phyloP scores from a whole-genome alignment of 2,888 invertebrate species.

The Agrochola lychnidis region DNA sequence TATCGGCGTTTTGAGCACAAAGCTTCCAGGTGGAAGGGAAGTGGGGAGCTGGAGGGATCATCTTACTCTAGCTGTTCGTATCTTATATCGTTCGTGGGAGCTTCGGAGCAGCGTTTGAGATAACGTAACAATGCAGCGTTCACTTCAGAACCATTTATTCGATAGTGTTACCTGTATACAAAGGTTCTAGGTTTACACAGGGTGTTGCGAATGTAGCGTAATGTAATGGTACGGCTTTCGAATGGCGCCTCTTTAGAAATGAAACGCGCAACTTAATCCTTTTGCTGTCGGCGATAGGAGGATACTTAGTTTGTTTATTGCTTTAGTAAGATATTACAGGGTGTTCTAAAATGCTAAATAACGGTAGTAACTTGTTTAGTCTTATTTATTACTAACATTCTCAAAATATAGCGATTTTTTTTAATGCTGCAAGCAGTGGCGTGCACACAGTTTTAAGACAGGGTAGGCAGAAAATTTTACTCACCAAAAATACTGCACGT shows the following conservation, averaged over 20 bases:
- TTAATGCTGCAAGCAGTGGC: too few relatives aligned
- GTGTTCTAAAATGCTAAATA: slow-evolving; percentile 20
- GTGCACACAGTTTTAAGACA: too few relatives aligned
- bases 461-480: too few relatives aligned
- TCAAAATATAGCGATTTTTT: too few relatives aligned
- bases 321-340: slow-evolving; percentile 17
- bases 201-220: slow-evolving; percentile 46
- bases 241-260: slow-evolving; percentile 54
- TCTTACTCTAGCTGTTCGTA: slow-evolving; percentile 75
- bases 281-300: slow-evolving; percentile 44
- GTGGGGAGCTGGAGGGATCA: slow-evolving; percentile 71
- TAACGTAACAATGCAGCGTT: slow-evolving; percentile 85
- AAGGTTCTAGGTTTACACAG: slow-evolving; percentile 67
- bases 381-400: too few relatives aligned
- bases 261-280: slow-evolving; percentile 53
- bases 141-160: slow-evolving; percentile 83
- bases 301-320: slow-evolving; percentile 46
- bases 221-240: slow-evolving; percentile 49
- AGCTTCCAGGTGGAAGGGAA: slow-evolving; percentile 55
- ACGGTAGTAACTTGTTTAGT: neutral
- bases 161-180: slow-evolving; percentile 74
- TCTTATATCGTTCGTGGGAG: slow-evolving; percentile 71
- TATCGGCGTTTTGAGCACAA: slow-evolving; percentile 71
- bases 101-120: slow-evolving; percentile 76
- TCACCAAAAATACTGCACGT: too few relatives aligned